Evolutionary conservation across 2,888 invertebrate genomes (phyloP), one percentile per base, ranked within the genome.

Genomic region (Icerya purchasi): DNA sequence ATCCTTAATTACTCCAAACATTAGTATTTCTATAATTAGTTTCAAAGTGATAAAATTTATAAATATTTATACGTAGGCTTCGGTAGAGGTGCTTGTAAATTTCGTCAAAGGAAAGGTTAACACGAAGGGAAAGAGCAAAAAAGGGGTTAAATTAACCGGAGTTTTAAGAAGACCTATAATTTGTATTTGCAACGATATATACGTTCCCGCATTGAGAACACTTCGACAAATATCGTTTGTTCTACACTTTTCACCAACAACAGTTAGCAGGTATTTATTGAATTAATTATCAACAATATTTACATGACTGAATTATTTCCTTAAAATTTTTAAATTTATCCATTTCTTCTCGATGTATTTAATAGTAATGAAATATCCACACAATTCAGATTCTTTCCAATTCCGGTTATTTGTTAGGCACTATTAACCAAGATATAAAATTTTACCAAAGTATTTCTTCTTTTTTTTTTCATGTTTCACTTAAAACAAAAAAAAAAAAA

Each of bases 111-210:
- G 84, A 19, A 77, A 69, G 66, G 67, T 65, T 20, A 65, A 65
- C 10, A 67, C 67, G 53, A 68, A 67, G 59, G 71, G 68, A 36
- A 72, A 67, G 65, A 75, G 75, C 63, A 80, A 76, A 68, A 79
- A 78, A 62, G 75, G 72, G 25, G 76, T 75, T 60, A 71, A 75
- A 2, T 76, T 78, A 54, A 25, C 56, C 21, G 62, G 62, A 0
- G 73, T 84, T 1, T 73, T 94, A 58, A 79, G 81, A 64, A 75
- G 97, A 57, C 97, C 97, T 0, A 83, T 98, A 36, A 89, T 98
- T 65, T 97, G 96, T 69, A 96, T 97, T 64, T 98, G 97, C 69
- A 98, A 98, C 70, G 94, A 97, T 69, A 76, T 86, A 66, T 97
- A 88, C 68, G 85, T 85, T 3, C 85, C 92, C 0, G 83, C 94